Evolutionary conservation across 2,113 vertebrate species (phyloP).

Genomic region (Podocnemis expansa): DNA sequence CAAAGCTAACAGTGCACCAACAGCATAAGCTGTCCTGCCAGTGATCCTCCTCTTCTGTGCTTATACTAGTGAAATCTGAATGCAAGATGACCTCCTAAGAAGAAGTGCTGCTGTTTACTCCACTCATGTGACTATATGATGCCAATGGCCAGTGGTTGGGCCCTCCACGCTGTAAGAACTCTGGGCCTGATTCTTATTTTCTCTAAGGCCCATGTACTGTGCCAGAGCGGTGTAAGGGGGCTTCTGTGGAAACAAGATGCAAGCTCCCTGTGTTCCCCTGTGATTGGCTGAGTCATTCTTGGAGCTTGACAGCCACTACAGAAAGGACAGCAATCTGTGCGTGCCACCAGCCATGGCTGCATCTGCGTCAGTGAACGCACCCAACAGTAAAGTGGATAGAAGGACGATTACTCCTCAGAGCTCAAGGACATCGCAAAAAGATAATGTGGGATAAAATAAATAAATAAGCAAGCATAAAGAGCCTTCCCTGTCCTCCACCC

Average conservation of each 20-base stretch:
- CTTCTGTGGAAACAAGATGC: neutral
- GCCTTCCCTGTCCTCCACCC: neutral
- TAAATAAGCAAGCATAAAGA: neutral
- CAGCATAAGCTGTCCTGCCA: neutral
- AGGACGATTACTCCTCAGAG: neutral
- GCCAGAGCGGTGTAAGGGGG: neutral
- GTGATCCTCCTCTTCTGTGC: neutral
- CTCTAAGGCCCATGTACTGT: neutral
- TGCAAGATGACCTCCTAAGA: neutral
- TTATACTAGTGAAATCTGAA: neutral
- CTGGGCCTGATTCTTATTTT: neutral
- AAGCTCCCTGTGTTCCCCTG: neutral
- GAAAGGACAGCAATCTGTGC: neutral
- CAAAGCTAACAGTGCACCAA: neutral
- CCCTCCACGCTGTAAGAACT: neutral
- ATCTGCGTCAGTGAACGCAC: neutral
- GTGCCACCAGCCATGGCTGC: neutral
- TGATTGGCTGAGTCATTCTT: neutral
- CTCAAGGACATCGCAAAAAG: neutral
- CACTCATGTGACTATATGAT: neutral
- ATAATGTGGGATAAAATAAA: neutral
- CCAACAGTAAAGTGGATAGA: neutral
- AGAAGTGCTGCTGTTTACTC: no score
- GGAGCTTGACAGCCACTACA: neutral
- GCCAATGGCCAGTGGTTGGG: neutral